A percentile compares a stretch with the other conserved stretches of the same genome.
Evolutionary conservation across 2,797 vertebrate genomes (phyloP).

Genomic region (Spinibarbus caldwelli): DNA sequence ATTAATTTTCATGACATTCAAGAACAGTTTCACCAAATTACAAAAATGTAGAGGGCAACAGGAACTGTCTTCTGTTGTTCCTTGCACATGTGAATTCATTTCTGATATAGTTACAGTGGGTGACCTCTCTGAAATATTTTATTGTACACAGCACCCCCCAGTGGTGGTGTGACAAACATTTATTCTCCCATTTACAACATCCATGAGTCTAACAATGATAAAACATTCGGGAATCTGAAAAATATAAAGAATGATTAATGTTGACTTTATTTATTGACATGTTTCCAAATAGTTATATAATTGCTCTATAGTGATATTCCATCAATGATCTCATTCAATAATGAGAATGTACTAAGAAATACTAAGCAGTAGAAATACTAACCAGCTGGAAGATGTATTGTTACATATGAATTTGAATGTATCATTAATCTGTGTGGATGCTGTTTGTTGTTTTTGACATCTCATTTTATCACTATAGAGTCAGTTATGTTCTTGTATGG

Average conservation of each 20-base stretch:
- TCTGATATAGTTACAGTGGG: background rate
- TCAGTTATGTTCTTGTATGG: conserved; percentile 22
- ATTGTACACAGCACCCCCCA: background rate
- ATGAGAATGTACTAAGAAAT: too few species aligned
- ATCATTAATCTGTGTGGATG: background rate
- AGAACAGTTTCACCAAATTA: background rate
- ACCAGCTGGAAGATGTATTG: background rate
- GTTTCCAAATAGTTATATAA: too few species aligned
- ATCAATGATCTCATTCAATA: background rate
- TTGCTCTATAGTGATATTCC: background rate
- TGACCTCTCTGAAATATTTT: background rate
- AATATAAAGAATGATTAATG: background rate
- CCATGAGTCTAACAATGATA: background rate
- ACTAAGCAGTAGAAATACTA: background rate
- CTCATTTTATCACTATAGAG: background rate
- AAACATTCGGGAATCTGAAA: background rate
- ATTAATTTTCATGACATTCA: background rate
- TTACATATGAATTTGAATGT: background rate
- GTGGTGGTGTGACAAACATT: background rate
- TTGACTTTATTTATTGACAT: background rate
- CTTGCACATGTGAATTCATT: background rate
- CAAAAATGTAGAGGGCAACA: background rate
- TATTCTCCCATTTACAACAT: background rate
- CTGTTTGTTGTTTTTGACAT: background rate
- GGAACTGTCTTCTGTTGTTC: too few species aligned